These are phyloP conservation scores for Tineola bisselliella DNA, from an alignment of 2,888 invertebrate species.

Conservation along the genomic window DNA sequence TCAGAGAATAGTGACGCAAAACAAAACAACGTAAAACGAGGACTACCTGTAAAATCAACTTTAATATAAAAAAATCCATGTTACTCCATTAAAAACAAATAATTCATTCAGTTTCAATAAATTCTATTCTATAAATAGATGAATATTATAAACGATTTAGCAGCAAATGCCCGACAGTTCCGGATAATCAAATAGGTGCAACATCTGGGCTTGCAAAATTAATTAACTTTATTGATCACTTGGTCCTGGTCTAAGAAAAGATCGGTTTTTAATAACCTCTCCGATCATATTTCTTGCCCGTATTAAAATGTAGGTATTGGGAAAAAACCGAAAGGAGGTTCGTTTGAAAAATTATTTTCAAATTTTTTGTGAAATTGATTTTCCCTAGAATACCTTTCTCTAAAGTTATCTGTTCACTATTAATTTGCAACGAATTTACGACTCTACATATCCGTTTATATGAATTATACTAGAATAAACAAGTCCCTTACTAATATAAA, in stretches of 20 bases:
- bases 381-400: not conserved
- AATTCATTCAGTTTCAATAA: not conserved
- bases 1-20: no score
- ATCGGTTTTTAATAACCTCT: not conserved
- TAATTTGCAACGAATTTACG: no score
- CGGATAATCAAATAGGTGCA: constrained; percentile 3
- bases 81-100: not conserved
- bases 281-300: not conserved
- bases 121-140: not conserved
- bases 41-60: not conserved
- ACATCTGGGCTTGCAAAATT: constrained; percentile 1
- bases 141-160: not conserved
- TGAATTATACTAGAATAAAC: no score
- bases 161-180: not conserved
- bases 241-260: not conserved
- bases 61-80: not conserved
- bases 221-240: constrained; percentile 5
- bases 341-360: not conserved
- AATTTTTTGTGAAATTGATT: not conserved
- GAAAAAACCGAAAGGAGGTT: not conserved
- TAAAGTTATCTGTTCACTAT: no score
- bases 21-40: no score
- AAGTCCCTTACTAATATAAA: no score
- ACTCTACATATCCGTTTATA: no score
- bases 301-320: not conserved